Conservation (phyloP, 2,888 invertebrate genomes). For the Apamea monoglypha region DNA sequence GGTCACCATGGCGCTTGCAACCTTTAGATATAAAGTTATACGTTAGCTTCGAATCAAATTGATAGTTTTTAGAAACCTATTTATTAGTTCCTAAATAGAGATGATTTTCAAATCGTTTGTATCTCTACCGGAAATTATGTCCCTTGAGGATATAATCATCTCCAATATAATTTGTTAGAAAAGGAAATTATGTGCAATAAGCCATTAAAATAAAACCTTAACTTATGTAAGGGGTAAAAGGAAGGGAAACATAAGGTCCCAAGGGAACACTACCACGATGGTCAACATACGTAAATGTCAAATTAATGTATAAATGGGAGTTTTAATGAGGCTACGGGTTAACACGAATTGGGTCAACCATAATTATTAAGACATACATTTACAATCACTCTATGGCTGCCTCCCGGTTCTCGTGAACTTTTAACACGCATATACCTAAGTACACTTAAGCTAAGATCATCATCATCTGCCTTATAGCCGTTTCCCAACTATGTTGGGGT, state of each 20-base stretch:
- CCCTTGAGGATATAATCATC: conserved; percentile 6
- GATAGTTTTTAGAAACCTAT: conserved; percentile 16
- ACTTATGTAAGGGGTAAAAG: not conserved
- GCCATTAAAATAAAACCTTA: conserved; percentile 32
- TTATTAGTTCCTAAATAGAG: not conserved
- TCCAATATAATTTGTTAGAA: conserved; percentile 13
- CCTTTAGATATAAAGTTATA: conserved; percentile 31
- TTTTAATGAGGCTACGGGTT: conserved; percentile 49
- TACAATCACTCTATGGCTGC: conserved; percentile 13
- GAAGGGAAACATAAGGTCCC: conserved; percentile 12
- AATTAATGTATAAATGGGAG: conserved; percentile 44
- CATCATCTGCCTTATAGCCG: not conserved
- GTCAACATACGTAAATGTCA: conserved; percentile 37
- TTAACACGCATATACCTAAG: not conserved
- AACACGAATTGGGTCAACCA: conserved; percentile 49
- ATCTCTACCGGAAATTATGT: not conserved
- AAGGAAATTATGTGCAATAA: not conserved
- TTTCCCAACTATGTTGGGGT: too few species aligned
- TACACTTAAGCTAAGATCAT: not conserved
- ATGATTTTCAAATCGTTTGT: not conserved
- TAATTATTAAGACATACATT: conserved; percentile 42
- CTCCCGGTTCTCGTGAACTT: not conserved
- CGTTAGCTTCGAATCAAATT: conserved; percentile 29
- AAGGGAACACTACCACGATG: conserved; percentile 22
- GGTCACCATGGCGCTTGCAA: conserved; percentile 46